Evolutionary conservation across 2,888 invertebrate species (phyloP).

Genomic region (Campoplex nolae): DNA sequence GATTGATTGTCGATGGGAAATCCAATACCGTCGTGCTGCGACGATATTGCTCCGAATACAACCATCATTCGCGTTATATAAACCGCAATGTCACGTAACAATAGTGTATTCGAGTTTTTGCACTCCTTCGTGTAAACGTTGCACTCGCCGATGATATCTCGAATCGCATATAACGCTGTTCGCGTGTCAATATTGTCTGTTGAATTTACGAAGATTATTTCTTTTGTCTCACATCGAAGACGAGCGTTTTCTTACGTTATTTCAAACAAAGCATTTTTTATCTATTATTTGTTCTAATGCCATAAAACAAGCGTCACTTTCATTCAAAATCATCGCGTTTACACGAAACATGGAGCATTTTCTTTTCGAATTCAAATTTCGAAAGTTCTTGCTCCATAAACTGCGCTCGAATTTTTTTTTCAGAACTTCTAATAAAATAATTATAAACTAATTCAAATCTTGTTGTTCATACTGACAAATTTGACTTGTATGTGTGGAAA

Average conservation of each 20-base stretch:
- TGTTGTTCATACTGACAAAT: too few relatives aligned
- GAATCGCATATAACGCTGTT: conserved; percentile 92
- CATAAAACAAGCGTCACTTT: too few relatives aligned
- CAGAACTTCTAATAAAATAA: too few relatives aligned
- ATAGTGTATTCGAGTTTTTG: conserved; percentile 87
- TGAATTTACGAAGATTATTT: conserved; percentile 47
- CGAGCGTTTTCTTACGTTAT: background rate
- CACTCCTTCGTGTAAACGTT: conserved; percentile 93
- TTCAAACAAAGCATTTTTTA: too few relatives aligned
- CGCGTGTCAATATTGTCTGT: conserved; percentile 97
- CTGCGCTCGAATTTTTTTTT: too few relatives aligned
- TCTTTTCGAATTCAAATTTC: too few relatives aligned
- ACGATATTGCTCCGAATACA: conserved; percentile 91
- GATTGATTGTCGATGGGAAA: conserved; percentile 88
- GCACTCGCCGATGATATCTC: conserved; percentile 93
- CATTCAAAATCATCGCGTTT: too few relatives aligned
- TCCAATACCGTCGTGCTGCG: conserved; percentile 89
- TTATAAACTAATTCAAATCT: too few relatives aligned
- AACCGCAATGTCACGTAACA: conserved; percentile 91
- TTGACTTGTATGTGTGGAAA: too few relatives aligned
- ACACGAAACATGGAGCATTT: too few relatives aligned
- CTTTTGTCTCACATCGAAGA: background rate
- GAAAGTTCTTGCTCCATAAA: too few relatives aligned
- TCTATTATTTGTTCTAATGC: too few relatives aligned
- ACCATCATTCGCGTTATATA: conserved; percentile 94